Evolutionary conservation across 2,888 invertebrate genomes (phyloP), one percentile per base, ranked within the genome.

Genomic region (Aspidapion aeneum): DNA sequence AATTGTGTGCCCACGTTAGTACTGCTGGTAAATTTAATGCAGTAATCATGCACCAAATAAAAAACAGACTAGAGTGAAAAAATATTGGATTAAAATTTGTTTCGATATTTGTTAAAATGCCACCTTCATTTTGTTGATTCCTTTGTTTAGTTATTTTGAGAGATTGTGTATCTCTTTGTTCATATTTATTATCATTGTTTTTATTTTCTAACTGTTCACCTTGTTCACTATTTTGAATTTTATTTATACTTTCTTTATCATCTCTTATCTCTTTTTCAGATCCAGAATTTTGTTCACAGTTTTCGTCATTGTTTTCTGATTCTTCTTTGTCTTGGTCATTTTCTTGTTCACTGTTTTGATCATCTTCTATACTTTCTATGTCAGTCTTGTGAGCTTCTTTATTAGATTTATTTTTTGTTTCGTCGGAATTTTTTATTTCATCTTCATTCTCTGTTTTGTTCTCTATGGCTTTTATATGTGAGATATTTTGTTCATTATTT

Each of bases 1-100:
- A 90, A 81, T 90, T 91, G 74, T 87, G 88, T 0, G 91, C 89
- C 93, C 93, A 94, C 2, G 91, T 89, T 52, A 93, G 76, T 17
- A 89, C 84, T 52, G 87, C 85, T 0, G 93, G 93, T 12, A 89
- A 69, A 78, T 90, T 90, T 50, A 91, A 79, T n/a, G 86, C 67
- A 0, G 90, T 83, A 22, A 88, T 82, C 17, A 86, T 75, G 60
- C 86, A 74, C 85, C 90, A 89, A 69, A 93, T 74, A 59, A 89
- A 80, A 71, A 93, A 88, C 71, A 92, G 76, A 64, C 89, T 85
- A 73, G 91, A 84, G 74, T 93, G 91, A 76, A 91, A 90, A 74
- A 91, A 85, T 70, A 92, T 73, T 2, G 68, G 66, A 61, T 70
- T 74, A 63, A 70, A 64, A 63, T 52, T 67, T 69, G 61, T 67